Base-by-base conservation (phyloP, 1,140 invertebrate genomes). In the Papilio helenus region DNA sequence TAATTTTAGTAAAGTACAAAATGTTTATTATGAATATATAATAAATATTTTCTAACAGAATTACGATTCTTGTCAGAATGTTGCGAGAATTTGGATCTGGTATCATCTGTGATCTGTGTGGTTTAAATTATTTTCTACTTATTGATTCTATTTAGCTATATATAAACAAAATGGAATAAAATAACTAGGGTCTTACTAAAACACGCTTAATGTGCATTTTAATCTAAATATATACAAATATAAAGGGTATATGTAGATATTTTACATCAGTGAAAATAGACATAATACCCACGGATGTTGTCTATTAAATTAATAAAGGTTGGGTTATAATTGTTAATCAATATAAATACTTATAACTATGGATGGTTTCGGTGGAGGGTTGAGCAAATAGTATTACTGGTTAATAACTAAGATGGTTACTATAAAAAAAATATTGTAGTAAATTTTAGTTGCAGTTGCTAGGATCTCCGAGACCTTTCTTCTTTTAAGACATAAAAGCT, bases 71-170 rank as follows among this genome's bases (percentile, higher is more conserved):
- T 23, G 23, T 1, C 23, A 14, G 23, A 65, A 0, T 26, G 16
- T 65, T 29, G n/a, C 44, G 23, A 74, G 20, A 74, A 74, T 26
- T 51, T 74, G 14, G 72, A 46, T 74, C 72, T 49, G 44, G 14
- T 49, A 74, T 74, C 46, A 74, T 23, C 72, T 74, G 72, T 74
- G 72, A 74, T 74, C 26, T 68, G 12, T 29, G 72, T 74, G 72
- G 72, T 74, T 74, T 74, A 14, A 74, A 74, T 51, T 46, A 23
- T 74, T 74, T 49, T 74, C 26, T 49, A 74, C 23, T 74, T 74
- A 39, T 74, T 74, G 26, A 74, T 74, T n/a, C 71, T 72, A 44
- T 72, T 72, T 42, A 44, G 72, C 72, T 5, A 18, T 26, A 42
- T 44, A 49, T n/a, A 73, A 73, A 26, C 72, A 46, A 23, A 73